A percentile compares a stretch with the other conserved stretches of the same genome.
These are phyloP conservation scores for Netelia fuscicornis DNA, from an alignment of 2,888 invertebrate genomes.

Conservation along the genomic window DNA sequence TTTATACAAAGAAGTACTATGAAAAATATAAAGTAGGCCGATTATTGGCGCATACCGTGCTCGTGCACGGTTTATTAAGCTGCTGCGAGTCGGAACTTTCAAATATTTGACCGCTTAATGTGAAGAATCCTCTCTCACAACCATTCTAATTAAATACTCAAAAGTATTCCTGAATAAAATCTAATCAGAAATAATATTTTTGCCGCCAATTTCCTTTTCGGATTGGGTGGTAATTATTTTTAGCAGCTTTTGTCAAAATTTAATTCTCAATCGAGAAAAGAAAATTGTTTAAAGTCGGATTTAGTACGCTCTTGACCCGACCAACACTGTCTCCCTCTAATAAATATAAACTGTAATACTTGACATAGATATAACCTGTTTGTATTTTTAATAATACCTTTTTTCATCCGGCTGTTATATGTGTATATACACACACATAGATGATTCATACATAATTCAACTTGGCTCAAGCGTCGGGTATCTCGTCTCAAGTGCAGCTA, in stretches of 20 bases:
- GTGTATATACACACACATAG: neutral
- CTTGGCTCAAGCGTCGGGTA: conserved; percentile 2
- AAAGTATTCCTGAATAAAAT: conserved; percentile 4
- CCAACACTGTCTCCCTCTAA: neutral
- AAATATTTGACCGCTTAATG: neutral
- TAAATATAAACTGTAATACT: conserved; percentile 10
- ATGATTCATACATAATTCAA: conserved; percentile 28
- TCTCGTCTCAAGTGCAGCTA: conserved; percentile 48
- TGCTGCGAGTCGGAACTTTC: conserved; percentile 35
- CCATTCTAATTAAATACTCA: neutral
- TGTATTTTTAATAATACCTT: neutral
- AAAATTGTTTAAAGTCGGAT: neutral
- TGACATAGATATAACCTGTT: conserved; percentile 18
- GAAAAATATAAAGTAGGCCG: conserved; percentile 11
- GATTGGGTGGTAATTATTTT: neutral
- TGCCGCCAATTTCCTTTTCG: neutral
- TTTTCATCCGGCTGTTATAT: conserved; percentile 7
- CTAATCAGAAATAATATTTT: neutral
- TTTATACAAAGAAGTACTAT: neutral
- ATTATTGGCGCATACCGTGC: conserved; percentile 5
- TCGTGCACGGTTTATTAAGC: neutral
- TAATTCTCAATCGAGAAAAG: neutral
- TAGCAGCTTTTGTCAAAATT: neutral
- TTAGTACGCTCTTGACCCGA: neutral
- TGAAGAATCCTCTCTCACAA: neutral